phyloP scores from a whole-genome alignment of 2,113 vertebrate species.

The Vidua macroura region DNA sequence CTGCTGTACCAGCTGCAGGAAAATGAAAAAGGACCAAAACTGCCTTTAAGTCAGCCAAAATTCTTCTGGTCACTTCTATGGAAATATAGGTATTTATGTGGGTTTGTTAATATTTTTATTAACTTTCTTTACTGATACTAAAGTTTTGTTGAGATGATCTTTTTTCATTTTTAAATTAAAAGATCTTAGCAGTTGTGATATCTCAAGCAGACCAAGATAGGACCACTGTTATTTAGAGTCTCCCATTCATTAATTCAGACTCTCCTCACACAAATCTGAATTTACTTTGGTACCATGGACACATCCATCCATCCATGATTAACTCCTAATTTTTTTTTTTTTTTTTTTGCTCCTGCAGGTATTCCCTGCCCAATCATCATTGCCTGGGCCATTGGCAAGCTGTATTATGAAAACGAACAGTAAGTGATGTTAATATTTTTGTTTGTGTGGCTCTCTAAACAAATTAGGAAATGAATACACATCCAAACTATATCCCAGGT shows the following conservation, averaged over 20 bases:
- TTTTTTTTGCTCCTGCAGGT: constrained; percentile 72
- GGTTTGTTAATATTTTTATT: background rate
- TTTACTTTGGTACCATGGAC: background rate
- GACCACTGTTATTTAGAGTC: background rate
- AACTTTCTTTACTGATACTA: background rate
- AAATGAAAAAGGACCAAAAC: background rate
- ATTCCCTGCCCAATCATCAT: constrained; percentile 90
- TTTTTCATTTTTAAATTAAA: background rate
- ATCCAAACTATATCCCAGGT: background rate
- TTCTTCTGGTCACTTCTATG: background rate
- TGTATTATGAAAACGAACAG: constrained; percentile 92
- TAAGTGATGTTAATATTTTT: constrained; percentile 70
- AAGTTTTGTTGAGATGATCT: background rate
- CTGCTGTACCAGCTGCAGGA: background rate
- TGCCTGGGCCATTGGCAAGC: constrained; percentile 89
- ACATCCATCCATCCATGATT: background rate
- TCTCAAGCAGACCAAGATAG: background rate
- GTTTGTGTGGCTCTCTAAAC: background rate
- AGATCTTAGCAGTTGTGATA: background rate
- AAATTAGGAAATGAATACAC: background rate
- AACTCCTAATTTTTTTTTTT: background rate
- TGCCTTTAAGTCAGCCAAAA: background rate
- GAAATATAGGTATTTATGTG: background rate
- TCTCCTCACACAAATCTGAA: background rate
- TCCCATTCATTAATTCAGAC: background rate